Evolutionary conservation across 2,888 invertebrate species (phyloP).

Genomic region (Aspidiotus destructor): DNA sequence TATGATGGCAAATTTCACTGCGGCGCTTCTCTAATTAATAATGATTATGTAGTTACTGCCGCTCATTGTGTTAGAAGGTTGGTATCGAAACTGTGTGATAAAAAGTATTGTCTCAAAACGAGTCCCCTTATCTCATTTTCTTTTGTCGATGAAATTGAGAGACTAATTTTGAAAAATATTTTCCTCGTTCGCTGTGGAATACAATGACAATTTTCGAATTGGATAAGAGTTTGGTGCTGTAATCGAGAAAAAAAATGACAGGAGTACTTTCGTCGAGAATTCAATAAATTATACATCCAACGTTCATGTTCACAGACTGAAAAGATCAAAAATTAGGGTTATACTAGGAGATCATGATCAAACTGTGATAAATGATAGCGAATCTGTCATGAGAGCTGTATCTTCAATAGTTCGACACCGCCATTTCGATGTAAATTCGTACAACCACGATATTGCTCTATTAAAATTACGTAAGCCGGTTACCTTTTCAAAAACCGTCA

Average conservation of each 20-base stretch:
- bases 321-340: conserved; percentile 68
- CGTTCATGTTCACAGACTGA: conserved; percentile 48
- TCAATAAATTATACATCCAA: background rate
- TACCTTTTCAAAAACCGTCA: conserved; percentile 61
- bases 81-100: background rate
- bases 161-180: too few relatives aligned
- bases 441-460: conserved; percentile 77
- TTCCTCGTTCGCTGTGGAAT: too few relatives aligned
- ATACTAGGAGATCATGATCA: conserved; percentile 79
- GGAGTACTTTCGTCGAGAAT: too few relatives aligned
- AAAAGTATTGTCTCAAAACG: too few relatives aligned
- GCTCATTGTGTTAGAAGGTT: conserved; percentile 77
- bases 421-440: conserved; percentile 73
- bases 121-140: too few relatives aligned
- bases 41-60: conserved; percentile 75
- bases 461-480: conserved; percentile 67
- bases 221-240: too few relatives aligned
- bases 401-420: conserved; percentile 66
- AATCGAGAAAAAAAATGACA: too few relatives aligned
- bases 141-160: too few relatives aligned
- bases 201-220: too few relatives aligned
- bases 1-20: conserved; percentile 85
- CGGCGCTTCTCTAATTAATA: conserved; percentile 70
- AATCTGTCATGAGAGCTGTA: conserved; percentile 74
- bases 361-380: conserved; percentile 64